Conservation (phyloP, 2,113 vertebrate species). For the Scomber scombrus region DNA sequence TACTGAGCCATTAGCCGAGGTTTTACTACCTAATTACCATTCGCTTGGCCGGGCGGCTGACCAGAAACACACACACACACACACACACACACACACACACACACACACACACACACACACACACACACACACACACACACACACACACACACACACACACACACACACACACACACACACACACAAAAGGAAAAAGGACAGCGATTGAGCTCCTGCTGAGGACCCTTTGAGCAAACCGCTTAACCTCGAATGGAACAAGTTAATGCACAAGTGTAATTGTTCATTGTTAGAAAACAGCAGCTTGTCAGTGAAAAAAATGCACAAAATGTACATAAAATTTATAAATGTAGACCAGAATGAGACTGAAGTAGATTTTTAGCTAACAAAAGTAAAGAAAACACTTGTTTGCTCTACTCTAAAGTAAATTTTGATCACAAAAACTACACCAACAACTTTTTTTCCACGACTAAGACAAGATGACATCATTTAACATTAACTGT, state of each 20-base stretch:
- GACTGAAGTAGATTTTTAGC: too few relatives aligned
- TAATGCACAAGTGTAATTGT: neutral
- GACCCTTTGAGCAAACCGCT: constrained; percentile 49
- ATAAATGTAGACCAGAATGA: too few relatives aligned
- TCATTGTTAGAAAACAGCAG: neutral
- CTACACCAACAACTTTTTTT: too few relatives aligned
- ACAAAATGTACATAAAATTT: too few relatives aligned
- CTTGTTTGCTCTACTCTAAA: too few relatives aligned
- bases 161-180: too few relatives aligned
- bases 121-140: neutral
- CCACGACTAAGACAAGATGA: too few relatives aligned
- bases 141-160: too few relatives aligned
- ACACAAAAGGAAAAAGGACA: constrained; percentile 17
- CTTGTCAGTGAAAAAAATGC: neutral
- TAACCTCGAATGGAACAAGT: neutral
- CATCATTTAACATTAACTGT: too few relatives aligned
- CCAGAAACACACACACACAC: constrained; percentile 48
- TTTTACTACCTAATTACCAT: constrained; percentile 76
- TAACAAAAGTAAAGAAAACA: too few relatives aligned
- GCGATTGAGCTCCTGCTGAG: constrained; percentile 9
- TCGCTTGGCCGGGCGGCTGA: constrained; percentile 47
- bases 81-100: constrained; percentile 36
- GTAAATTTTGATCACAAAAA: too few relatives aligned
- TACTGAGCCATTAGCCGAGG: constrained; percentile 66
- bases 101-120: constrained; percentile 25